A percentile compares a stretch with the other conserved stretches of the same genome.
These are phyloP conservation scores for Peromyscus leucopus DNA, from an alignment of 2,113 vertebrate genomes.

Conservation along the genomic window DNA sequence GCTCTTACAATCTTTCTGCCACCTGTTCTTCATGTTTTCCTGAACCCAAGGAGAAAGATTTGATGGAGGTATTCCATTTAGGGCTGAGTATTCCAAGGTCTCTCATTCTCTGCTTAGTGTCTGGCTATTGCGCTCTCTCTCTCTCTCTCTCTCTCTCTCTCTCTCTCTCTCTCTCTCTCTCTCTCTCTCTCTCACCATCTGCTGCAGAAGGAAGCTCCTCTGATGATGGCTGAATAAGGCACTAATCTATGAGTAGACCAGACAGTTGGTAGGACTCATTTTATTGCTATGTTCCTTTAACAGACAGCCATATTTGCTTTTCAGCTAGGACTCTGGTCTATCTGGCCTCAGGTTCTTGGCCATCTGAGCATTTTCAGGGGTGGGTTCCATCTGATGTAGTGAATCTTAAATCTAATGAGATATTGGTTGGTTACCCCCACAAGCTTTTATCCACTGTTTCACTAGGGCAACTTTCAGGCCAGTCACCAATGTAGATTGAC, in stretches of 20 bases:
- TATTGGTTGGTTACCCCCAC: background rate
- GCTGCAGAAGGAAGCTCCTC: background rate
- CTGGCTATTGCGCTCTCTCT: background rate
- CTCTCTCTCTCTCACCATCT: too few relatives aligned
- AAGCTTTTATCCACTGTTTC: background rate
- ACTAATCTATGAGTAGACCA: background rate
- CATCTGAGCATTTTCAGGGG: background rate
- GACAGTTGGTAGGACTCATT: background rate
- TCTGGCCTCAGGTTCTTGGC: background rate
- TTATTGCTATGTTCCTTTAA: background rate
- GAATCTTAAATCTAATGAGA: background rate
- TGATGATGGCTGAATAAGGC: background rate
- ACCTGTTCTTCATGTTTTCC: background rate
- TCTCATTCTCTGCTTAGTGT: background rate
- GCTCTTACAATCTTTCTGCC: background rate
- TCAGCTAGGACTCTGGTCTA: background rate
- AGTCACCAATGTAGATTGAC: background rate
- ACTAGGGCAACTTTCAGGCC: background rate
- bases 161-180: too few relatives aligned
- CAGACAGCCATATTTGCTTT: background rate
- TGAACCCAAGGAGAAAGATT: background rate
- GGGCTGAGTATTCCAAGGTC: background rate
- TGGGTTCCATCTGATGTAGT: background rate
- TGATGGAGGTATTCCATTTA: background rate
- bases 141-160: too few relatives aligned